Conservation (phyloP, 2,797 vertebrate species). For the Halcyon smyrnensis region DNA sequence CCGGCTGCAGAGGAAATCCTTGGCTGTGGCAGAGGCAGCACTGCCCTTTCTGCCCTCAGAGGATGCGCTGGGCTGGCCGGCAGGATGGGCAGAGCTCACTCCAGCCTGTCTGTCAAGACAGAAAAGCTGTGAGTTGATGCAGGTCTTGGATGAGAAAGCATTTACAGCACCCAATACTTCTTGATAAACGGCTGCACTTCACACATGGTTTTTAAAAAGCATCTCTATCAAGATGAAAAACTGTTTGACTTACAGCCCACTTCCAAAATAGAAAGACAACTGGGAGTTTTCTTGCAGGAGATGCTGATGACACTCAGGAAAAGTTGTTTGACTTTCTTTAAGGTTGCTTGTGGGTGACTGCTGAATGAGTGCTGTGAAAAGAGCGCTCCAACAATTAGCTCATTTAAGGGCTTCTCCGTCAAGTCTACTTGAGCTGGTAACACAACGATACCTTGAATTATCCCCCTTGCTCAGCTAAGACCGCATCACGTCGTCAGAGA, state of each 20-base stretch:
- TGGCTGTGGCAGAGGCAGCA: not conserved
- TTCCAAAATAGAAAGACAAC: not conserved
- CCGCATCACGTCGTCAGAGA: accelerated
- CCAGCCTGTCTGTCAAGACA: not conserved
- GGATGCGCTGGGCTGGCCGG: not conserved
- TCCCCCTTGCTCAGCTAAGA: not conserved
- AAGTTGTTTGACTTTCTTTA: not conserved
- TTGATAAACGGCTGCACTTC: not conserved
- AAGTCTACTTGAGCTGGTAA: not conserved
- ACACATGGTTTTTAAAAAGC: not conserved
- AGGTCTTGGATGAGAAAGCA: not conserved
- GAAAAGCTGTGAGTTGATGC: not conserved
- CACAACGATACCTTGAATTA: not conserved
- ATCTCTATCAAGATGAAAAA: not conserved
- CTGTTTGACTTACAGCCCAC: conserved; percentile 13
- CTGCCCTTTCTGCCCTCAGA: not conserved
- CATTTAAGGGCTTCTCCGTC: not conserved
- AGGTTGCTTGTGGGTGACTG: not conserved
- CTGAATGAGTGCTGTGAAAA: not conserved
- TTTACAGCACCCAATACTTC: not conserved
- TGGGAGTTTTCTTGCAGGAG: not conserved
- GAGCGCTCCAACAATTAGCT: not conserved
- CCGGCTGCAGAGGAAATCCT: not conserved
- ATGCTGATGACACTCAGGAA: not conserved
- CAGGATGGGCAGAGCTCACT: not conserved